Percentiles rank a stretch among this genome's conserved stretches.
Conservation (phyloP, 37 sponge, comb jelly and placozoan species). For the Amphimedon queenslandica region DNA sequence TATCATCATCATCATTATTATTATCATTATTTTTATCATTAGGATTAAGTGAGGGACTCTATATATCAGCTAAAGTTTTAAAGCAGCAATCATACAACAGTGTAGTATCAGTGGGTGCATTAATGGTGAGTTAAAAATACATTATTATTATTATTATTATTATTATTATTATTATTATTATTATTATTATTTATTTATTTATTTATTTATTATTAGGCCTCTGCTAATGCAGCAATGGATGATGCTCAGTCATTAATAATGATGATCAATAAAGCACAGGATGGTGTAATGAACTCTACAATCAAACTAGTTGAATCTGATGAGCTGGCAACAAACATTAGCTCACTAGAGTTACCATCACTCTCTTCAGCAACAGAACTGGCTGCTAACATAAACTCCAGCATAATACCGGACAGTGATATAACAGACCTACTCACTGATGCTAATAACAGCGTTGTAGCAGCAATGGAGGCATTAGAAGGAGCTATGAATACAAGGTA, state of each 20-base stretch:
- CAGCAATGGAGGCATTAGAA: conserved; percentile 19
- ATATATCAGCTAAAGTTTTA: neutral
- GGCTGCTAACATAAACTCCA: conserved; percentile 20
- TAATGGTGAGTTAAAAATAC: neutral
- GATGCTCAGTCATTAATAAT: neutral
- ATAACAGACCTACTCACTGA: conserved; percentile 19
- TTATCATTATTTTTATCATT: too few relatives aligned
- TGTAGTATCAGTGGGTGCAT: neutral
- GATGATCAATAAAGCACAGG: neutral
- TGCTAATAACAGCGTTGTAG: conserved; percentile 18
- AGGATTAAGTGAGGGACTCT: neutral
- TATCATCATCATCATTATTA: too few relatives aligned
- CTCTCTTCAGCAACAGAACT: neutral
- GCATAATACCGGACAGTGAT: conserved; percentile 20
- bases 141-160: too few relatives aligned
- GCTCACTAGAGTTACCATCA: neutral
- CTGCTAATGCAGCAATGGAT: neutral
- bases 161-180: too few relatives aligned
- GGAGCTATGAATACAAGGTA: conserved; percentile 50
- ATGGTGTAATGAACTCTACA: neutral
- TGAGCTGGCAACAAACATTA: conserved; percentile 3
- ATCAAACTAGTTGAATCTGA: conserved; percentile 16
- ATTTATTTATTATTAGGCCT: neutral
- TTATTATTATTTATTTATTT: neutral
- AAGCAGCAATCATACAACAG: neutral